Conservation (phyloP, 2,888 invertebrate species). For the Elysia crispata region DNA sequence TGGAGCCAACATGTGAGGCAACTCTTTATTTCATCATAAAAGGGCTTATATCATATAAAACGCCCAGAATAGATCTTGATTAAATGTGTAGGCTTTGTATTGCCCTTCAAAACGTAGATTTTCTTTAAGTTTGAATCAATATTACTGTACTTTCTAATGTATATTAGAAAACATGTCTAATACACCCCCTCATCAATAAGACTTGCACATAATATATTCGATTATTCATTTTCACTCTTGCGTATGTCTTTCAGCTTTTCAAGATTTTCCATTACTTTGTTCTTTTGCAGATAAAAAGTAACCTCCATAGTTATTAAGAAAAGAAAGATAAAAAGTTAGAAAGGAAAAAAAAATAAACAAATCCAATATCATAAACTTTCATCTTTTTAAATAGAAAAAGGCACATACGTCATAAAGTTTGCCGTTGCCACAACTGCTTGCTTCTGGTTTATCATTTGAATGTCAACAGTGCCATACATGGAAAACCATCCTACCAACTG, state of each 20-base stretch:
- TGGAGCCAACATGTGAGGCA: too few relatives aligned
- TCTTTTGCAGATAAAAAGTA: background rate
- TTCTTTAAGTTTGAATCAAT: too few relatives aligned
- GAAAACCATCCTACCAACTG: slow-evolving; percentile 79
- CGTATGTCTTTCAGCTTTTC: background rate
- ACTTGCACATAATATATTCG: background rate
- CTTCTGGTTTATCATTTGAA: slow-evolving; percentile 80
- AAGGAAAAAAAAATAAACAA: too few relatives aligned
- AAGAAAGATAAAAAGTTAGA: too few relatives aligned
- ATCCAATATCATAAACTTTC: too few relatives aligned
- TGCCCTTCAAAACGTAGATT: too few relatives aligned
- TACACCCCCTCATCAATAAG: background rate
- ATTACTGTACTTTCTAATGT: too few relatives aligned
- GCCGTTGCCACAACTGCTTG: slow-evolving; percentile 83
- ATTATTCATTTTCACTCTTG: background rate
- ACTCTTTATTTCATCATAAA: too few relatives aligned
- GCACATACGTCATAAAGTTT: slow-evolving; percentile 81
- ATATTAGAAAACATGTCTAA: background rate
- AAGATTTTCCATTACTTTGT: background rate
- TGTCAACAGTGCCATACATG: slow-evolving; percentile 83
- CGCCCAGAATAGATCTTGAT: too few relatives aligned
- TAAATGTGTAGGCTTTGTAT: too few relatives aligned
- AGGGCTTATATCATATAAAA: too few relatives aligned
- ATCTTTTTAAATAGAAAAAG: background rate
- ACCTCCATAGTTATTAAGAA: too few relatives aligned